Percentiles rank a stretch among this genome's conserved stretches.
These are phyloP conservation scores for Lates calcarifer DNA, from an alignment of 2,113 vertebrate species.

Conservation along the genomic window DNA sequence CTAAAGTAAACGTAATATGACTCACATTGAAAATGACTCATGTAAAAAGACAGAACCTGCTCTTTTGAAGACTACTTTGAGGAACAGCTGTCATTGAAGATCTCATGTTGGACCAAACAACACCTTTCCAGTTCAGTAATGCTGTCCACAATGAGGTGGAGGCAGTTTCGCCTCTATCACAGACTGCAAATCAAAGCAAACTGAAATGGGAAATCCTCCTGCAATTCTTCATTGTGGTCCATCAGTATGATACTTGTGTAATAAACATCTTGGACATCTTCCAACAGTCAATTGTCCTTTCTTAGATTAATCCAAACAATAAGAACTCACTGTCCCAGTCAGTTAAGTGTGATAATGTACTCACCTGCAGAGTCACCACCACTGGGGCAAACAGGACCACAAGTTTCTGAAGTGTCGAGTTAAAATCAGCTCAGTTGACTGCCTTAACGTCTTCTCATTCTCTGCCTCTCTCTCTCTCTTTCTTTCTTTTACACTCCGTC, in stretches of 20 bases:
- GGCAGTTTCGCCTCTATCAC: too few relatives aligned
- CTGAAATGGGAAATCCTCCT: too few relatives aligned
- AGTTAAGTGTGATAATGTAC: conserved; percentile 27
- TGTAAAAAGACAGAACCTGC: too few relatives aligned
- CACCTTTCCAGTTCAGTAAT: too few relatives aligned
- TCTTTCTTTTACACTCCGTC: not conserved
- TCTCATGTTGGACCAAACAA: too few relatives aligned
- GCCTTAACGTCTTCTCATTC: not conserved
- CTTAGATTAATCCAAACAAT: not conserved
- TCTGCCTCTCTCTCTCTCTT: not conserved
- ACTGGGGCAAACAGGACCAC: conserved; percentile 5
- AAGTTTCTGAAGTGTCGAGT: conserved; percentile 1
- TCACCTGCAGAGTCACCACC: conserved; percentile 58
- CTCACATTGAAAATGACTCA: not conserved
- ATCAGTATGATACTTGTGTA: not conserved
- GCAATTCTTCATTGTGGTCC: too few relatives aligned
- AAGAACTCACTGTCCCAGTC: not conserved
- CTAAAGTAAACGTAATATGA: too few relatives aligned
- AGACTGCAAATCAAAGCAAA: not conserved
- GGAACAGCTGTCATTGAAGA: too few relatives aligned
- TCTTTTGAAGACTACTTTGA: not conserved
- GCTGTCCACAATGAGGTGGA: too few relatives aligned
- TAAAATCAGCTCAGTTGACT: not conserved
- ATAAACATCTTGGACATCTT: too few relatives aligned
- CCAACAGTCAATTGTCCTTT: not conserved